Evolutionary conservation across 2,113 vertebrate genomes (phyloP), one percentile per base, ranked within the genome.

Genomic region (Ceyx melanurus): DNA sequence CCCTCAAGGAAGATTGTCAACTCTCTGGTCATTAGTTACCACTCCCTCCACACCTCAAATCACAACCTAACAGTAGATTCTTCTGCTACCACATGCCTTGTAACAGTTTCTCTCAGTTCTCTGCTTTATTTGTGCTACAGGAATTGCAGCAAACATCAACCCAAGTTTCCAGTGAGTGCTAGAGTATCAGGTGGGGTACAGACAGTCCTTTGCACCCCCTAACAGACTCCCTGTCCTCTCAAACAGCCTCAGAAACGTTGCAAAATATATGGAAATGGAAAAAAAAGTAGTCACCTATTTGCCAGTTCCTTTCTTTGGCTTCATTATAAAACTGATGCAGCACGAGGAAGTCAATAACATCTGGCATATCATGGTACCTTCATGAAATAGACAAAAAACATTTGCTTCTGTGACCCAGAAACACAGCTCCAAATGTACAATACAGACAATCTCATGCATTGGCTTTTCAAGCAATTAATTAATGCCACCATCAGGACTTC

Each of bases 361-460:
- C 99, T n/a, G 99, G 99, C 99, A 99, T 99, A 93, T 99, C 99
- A 33, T 99, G 99, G 96, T 99, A 99, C 95, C 99, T 99, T 70
- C 64, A 91, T 15, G 86, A 70, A 92, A 92, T 1, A 93, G 61
- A 73, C 54, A 92, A 62, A 89, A 71, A 43, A 15, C 61, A 37
- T 10, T 29, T 29, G 29, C 19, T 71, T 53, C 57, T 43, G 5
- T 65, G 37, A 77, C 22, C 11, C 46, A 64, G 16, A 83, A 57
- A 62, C 22, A 42, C 3, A 71, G 15, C 5, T 77, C n/a, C 26
- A 29, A 13, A 29, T 7, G 35, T 57, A 54, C 46, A 61, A 35
- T 6, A 48, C 68, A 68, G 33, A 31, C 61, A 60, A 62, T 56
- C 54, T 72, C 82, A 82, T 11, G 46, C 87, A 62, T 58, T 81